phyloP scores from a whole-genome alignment of 2,888 invertebrate genomes.

The Melinaea marsaeus region DNA sequence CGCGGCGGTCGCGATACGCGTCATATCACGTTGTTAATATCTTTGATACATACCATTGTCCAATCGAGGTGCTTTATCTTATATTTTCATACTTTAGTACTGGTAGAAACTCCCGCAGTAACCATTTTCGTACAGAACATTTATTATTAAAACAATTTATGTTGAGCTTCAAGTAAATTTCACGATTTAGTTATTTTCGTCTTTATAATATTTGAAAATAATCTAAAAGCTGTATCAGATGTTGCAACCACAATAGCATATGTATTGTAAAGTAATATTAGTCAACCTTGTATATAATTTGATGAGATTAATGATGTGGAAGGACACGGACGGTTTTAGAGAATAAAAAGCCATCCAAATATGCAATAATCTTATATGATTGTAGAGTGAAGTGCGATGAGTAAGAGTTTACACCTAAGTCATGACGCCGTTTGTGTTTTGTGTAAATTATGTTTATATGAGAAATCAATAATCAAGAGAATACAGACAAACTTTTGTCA shows the following conservation, averaged over 20 bases:
- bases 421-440: constrained; percentile 73
- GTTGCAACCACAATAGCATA: constrained; percentile 49
- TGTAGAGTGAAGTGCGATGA: constrained; percentile 70
- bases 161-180: constrained; percentile 51
- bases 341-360: constrained; percentile 73
- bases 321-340: constrained; percentile 67
- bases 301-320: constrained; percentile 71
- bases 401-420: constrained; percentile 71
- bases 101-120: constrained; percentile 77
- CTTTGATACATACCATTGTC: constrained; percentile 79
- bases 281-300: constrained; percentile 77
- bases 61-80: constrained; percentile 79
- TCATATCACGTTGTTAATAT: constrained; percentile 78
- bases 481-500: constrained; percentile 74
- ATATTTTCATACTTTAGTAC: constrained; percentile 79
- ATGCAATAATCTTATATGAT: constrained; percentile 73
- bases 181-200: constrained; percentile 58
- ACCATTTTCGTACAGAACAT: constrained; percentile 60
- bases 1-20: constrained; percentile 64
- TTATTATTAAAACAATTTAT: constrained; percentile 47
- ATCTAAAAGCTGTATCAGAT: constrained; percentile 45
- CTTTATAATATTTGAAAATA: constrained; percentile 44
- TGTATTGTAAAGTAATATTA: constrained; percentile 74
- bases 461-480: constrained; percentile 74
- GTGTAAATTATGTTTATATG: constrained; percentile 78